Conservation (phyloP, 2,797 vertebrate genomes). For the Meda fulgida region DNA sequence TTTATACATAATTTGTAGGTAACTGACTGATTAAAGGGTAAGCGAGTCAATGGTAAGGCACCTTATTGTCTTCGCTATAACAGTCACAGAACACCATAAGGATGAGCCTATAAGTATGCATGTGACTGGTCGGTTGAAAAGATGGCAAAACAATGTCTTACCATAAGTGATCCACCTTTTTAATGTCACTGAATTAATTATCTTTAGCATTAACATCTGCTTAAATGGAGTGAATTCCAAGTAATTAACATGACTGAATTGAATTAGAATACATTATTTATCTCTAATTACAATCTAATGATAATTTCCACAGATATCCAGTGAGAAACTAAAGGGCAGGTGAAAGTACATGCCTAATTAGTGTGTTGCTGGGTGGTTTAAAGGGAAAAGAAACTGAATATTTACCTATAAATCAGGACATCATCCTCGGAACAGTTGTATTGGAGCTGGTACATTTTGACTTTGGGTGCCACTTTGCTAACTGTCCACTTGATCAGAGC, state of each 20-base stretch:
- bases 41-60: conserved; percentile 11
- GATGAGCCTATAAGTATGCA: not conserved
- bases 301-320: not conserved
- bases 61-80: conserved; percentile 17
- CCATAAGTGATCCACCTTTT: conserved; percentile 3
- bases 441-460: conserved; percentile 99
- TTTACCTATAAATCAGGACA: conserved; percentile 98
- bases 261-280: not conserved
- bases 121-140: not conserved
- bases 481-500: conserved; percentile 95
- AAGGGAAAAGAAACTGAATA: conserved; percentile 31
- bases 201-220: not conserved
- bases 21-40: conserved; percentile 39
- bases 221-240: not conserved
- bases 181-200: conserved; percentile 5
- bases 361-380: conserved; percentile 33
- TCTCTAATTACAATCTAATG: not conserved
- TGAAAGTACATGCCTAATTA: conserved; percentile 10
- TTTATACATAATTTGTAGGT: conserved; percentile 6
- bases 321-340: not conserved
- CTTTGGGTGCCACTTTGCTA: conserved; percentile 91
- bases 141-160: not conserved
- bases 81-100: conserved; percentile 17
- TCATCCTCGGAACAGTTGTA: conserved; percentile 98
- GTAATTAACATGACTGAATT: not conserved